Evolutionary conservation across 35 echinoderm and acorn worm genomes (phyloP).

Genomic region (Heliocidaris tuberculata): DNA sequence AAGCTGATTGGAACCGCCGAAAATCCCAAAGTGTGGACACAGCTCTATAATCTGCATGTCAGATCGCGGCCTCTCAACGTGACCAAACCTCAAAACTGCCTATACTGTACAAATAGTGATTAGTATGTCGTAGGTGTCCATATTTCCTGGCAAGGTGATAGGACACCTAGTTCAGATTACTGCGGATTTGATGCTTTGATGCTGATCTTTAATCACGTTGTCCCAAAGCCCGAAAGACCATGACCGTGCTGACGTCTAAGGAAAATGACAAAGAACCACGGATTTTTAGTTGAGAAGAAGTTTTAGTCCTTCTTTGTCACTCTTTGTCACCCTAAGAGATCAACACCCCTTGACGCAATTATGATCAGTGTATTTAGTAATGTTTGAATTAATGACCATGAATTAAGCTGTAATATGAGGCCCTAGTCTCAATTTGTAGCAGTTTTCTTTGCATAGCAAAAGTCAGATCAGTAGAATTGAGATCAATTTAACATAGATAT

Average conservation of each 20-base stretch:
- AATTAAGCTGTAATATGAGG: neutral
- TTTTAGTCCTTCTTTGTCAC: no score
- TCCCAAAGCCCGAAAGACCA: neutral
- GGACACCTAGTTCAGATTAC: conserved; percentile 2
- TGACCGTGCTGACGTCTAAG: neutral
- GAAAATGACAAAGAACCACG: neutral
- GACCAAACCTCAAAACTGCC: neutral
- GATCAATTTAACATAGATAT: no score
- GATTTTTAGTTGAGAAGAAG: neutral
- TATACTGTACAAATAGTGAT: neutral
- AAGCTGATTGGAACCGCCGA: no score
- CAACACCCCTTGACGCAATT: neutral
- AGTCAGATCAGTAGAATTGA: no score
- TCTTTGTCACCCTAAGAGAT: neutral
- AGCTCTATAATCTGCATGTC: neutral
- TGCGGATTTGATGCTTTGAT: neutral
- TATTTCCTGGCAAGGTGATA: neutral
- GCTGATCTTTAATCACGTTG: neutral
- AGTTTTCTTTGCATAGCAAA: no score
- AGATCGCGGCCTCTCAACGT: neutral
- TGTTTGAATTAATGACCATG: neutral
- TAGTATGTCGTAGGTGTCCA: neutral
- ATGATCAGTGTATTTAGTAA: neutral
- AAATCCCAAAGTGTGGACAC: neutral
- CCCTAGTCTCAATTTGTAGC: neutral